Conservation (phyloP, 64 coral and sea anemone genomes). For the Stylophora pistillata region DNA sequence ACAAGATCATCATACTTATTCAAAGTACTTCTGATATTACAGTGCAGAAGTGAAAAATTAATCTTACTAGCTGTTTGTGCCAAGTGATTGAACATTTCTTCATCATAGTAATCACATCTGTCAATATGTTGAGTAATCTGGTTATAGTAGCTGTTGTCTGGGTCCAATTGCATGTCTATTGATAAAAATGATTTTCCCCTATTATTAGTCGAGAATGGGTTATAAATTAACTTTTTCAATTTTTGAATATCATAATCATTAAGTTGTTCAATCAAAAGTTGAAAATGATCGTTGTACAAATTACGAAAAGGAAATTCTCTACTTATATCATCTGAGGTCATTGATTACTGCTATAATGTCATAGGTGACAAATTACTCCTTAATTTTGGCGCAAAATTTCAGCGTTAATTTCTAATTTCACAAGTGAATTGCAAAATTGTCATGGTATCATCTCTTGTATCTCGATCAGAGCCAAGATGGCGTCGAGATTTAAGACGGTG, state of each 20-base stretch:
- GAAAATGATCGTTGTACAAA: not conserved
- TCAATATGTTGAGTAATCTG: not conserved
- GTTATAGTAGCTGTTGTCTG: constrained; percentile 24
- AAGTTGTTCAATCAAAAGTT: not conserved
- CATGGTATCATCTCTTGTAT: too few species aligned
- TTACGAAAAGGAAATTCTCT: not conserved
- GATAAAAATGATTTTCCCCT: constrained; percentile 33
- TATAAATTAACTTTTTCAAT: constrained; percentile 32
- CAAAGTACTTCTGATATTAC: constrained; percentile 20
- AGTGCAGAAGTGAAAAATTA: constrained; percentile 18
- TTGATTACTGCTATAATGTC: not conserved
- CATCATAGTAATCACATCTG: not conserved
- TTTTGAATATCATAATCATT: not conserved
- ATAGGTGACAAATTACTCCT: too few species aligned
- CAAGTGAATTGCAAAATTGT: too few species aligned
- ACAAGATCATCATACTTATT: constrained; percentile 33
- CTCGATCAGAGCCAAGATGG: too few species aligned
- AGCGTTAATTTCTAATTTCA: too few species aligned
- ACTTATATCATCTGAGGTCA: not conserved
- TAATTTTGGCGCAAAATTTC: too few species aligned
- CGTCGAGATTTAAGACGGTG: too few species aligned
- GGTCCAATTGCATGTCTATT: constrained; percentile 31
- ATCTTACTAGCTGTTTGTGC: not conserved
- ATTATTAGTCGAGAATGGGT: constrained; percentile 43
- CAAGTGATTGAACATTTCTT: not conserved